A percentile compares a stretch with the other conserved stretches of the same genome.
Evolutionary conservation across 2,797 vertebrate species (phyloP).

Genomic region (Malacoraja senta): DNA sequence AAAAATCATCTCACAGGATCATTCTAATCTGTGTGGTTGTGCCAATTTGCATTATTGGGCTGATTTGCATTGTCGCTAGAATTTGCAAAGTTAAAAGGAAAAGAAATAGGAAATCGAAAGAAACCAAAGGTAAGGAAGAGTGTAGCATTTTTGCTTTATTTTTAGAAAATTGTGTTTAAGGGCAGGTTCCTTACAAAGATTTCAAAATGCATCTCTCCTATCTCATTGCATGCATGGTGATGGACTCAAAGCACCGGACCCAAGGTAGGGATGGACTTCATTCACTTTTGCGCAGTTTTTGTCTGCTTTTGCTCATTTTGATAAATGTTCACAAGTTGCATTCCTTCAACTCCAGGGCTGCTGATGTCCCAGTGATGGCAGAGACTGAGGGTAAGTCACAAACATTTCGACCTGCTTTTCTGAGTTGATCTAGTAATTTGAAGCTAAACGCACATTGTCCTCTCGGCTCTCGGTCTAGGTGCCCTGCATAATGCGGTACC

Average conservation of each 20-base stretch:
- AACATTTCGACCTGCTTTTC: neutral
- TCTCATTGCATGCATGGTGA: neutral
- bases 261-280: neutral
- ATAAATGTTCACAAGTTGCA: neutral
- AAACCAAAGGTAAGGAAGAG: neutral
- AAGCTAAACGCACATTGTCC: neutral
- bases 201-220: neutral
- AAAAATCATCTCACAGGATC: rapidly evolving
- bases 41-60: neutral
- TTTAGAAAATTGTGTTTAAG: neutral
- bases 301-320: neutral
- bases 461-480: neutral
- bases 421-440: neutral
- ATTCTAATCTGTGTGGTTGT: neutral
- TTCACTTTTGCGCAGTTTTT: neutral
- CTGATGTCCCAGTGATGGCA: neutral
- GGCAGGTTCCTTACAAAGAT: neutral
- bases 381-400: neutral
- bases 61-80: neutral
- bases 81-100: too few species aligned
- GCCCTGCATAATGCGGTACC: neutral
- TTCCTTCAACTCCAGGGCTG: neutral
- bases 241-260: neutral
- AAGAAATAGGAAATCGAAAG: neutral
- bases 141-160: neutral